Base-by-base conservation (phyloP, 2,113 vertebrate species). In the Pantherophis guttatus region DNA sequence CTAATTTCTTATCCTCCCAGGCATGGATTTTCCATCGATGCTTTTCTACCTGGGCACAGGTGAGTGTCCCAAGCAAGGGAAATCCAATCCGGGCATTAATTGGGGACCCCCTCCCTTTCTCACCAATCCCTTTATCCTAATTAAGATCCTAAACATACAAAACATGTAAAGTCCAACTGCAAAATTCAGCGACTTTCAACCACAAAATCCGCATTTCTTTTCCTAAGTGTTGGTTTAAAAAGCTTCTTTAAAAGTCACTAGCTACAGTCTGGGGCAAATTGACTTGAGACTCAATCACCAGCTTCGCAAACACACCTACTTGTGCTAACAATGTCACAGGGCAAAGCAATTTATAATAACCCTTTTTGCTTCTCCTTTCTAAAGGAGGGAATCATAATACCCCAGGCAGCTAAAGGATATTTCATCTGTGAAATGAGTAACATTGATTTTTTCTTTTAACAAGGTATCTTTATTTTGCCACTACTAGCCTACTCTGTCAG, bases 31-130 rank as follows among this genome's bases (percentile, higher is more conserved):
- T 44, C n/a, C 44, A 4, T n/a, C 15, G 3, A n/a, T 54, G 48
- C 15, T 86, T 93, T 62, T 93, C 86, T 86, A 90, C 92, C 75
- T 93, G 54, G 21, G 70, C 48, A 90, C 75, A 93, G 92, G 92
- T 93, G 23, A 93, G 92, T 90, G 75, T 62, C 57, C 52, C 12
- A 12, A n/a, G 44, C 54, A 85, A 90, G 48, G 92, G 75, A 62
- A 90, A 50, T 1, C 0, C 2, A 90, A 50, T 1, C 0, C 1
- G 75, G 70, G 75, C 52, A 39, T 86, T 55, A 90, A 23, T 23
- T 52, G 17, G 75, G 19, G n/a, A 9, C 21, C 17, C 24, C 19
- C 17, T 29, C 15, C 11, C 52, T 39, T 53, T 53, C 39, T 62
- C 53, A 2, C 81, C 4, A 11, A 23, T 10, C 4, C 70, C 21